phyloP scores from a whole-genome alignment of 1,140 invertebrate species.

The Aphaenogaster floridana region DNA sequence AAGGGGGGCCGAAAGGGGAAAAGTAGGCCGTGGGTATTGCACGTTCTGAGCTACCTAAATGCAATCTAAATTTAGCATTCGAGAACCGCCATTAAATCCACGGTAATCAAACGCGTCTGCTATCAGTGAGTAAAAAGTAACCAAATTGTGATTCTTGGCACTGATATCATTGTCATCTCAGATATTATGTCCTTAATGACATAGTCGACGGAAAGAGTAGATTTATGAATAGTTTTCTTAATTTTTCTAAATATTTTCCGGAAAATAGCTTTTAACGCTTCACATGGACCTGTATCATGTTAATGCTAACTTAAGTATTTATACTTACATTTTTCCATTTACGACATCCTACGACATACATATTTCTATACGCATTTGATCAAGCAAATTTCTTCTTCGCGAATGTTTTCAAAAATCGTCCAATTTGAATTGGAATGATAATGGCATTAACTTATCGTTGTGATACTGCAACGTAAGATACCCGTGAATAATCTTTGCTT shows the following conservation, averaged over 20 bases:
- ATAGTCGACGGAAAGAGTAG: neutral
- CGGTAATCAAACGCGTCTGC: slow-evolving; percentile 72
- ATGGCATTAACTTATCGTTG: neutral
- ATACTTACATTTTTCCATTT: neutral
- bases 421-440: neutral
- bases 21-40: slow-evolving; percentile 33
- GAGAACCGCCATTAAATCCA: slow-evolving; percentile 72
- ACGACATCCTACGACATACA: neutral
- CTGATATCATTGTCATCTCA: slow-evolving; percentile 17
- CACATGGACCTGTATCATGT: neutral
- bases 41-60: slow-evolving; percentile 62
- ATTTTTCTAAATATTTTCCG: neutral
- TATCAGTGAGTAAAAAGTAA: neutral
- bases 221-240: neutral
- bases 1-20: neutral
- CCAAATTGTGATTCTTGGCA: slow-evolving; percentile 56
- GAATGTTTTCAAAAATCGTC: neutral
- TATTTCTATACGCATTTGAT: neutral
- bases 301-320: neutral
- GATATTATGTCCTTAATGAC: neutral
- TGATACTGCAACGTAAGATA: slow-evolving; percentile 39
- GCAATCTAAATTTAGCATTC: slow-evolving; percentile 58
- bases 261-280: neutral
- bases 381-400: neutral
- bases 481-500: slow-evolving; percentile 65